A percentile compares a stretch with the other conserved stretches of the same genome.
Evolutionary conservation across 2,888 invertebrate genomes (phyloP).

Genomic region (Crematogaster levior): DNA sequence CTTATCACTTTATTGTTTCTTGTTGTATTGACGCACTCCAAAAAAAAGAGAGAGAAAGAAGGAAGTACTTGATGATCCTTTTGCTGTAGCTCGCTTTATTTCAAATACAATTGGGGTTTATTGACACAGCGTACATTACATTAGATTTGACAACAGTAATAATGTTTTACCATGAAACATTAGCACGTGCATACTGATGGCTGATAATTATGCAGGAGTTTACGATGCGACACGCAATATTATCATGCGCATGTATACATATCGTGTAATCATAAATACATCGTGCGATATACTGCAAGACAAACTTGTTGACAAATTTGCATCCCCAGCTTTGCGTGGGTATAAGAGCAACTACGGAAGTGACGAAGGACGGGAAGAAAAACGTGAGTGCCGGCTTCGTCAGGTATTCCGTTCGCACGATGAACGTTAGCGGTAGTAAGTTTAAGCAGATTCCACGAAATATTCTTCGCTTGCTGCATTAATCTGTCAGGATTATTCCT

Average conservation of each 20-base stretch:
- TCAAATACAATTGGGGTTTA: background rate
- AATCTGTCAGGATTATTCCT: constrained; percentile 31
- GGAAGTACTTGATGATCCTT: background rate
- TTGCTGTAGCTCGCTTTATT: background rate
- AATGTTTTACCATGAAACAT: background rate
- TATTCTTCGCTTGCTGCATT: constrained; percentile 30
- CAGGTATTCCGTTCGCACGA: constrained; percentile 47
- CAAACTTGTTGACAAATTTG: constrained; percentile 28
- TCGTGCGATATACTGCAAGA: constrained; percentile 3
- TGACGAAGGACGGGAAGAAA: constrained; percentile 14
- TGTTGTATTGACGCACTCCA: background rate
- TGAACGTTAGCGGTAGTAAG: constrained; percentile 13
- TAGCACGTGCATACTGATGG: background rate
- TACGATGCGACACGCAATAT: background rate
- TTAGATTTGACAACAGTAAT: background rate
- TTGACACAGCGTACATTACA: background rate
- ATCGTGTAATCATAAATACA: constrained; percentile 20
- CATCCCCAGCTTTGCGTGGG: constrained; percentile 5
- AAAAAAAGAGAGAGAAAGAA: background rate
- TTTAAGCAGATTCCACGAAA: constrained; percentile 17
- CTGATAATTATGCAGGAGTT: constrained; percentile 8
- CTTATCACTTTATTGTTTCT: background rate
- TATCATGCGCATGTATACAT: background rate
- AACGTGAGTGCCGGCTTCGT: constrained; percentile 47
- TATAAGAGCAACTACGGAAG: constrained; percentile 30